Conservation (phyloP, 64 coral and sea anemone species). For the Montipora capricornis region DNA sequence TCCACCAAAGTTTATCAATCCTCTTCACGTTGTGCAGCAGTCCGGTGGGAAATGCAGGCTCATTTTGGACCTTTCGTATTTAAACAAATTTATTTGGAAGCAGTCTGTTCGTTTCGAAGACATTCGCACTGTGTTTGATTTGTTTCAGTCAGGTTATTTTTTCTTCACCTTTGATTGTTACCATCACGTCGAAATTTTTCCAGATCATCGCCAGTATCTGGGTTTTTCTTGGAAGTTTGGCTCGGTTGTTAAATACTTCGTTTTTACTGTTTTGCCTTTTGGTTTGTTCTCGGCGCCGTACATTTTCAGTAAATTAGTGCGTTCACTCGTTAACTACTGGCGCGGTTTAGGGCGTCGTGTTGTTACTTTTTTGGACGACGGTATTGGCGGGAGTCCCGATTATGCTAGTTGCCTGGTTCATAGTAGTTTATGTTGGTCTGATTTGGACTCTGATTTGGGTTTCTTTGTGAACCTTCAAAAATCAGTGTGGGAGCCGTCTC, state of each 20-base stretch:
- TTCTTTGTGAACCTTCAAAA: conserved; percentile 64
- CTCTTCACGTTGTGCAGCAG: conserved; percentile 61
- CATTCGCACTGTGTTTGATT: conserved; percentile 40
- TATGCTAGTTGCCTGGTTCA: not conserved
- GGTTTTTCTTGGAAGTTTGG: conserved; percentile 45
- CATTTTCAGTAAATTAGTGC: conserved; percentile 78
- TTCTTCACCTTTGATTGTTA: conserved; percentile 83
- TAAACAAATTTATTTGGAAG: conserved; percentile 86
- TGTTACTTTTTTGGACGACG: conserved; percentile 55
- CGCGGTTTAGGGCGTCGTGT: conserved; percentile 35
- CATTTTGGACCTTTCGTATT: conserved; percentile 64
- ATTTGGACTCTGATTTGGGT: conserved; percentile 31
- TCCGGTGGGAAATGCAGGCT: conserved; percentile 66
- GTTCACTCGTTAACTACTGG: conserved; percentile 58
- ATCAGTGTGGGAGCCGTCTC: conserved; percentile 51
- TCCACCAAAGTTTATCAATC: conserved; percentile 30
- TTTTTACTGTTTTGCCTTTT: conserved; percentile 67
- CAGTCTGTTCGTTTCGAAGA: conserved; percentile 69
- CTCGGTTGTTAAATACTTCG: conserved; percentile 43
- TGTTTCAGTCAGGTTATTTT: conserved; percentile 65
- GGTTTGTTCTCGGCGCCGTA: conserved; percentile 49
- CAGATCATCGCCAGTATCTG: conserved; percentile 58
- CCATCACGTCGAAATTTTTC: conserved; percentile 70
- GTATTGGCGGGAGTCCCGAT: conserved; percentile 42
- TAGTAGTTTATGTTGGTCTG: conserved; percentile 47